Evolutionary conservation across 2,797 vertebrate genomes (phyloP).

Genomic region (Coluber constrictor): DNA sequence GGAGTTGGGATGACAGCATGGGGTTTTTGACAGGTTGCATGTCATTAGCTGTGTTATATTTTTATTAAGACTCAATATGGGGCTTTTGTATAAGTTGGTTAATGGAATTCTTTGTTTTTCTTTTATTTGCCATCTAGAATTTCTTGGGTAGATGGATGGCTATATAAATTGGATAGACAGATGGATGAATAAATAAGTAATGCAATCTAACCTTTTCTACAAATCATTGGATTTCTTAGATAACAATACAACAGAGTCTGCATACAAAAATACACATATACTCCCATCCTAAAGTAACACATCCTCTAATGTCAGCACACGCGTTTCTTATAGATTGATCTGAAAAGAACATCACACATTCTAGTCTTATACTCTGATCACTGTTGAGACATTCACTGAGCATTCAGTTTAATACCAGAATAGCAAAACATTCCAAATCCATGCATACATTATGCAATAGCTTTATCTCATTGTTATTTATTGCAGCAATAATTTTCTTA

Average conservation of each 20-base stretch:
- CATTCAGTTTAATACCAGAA: not conserved
- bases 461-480: constrained; percentile 30
- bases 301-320: not conserved
- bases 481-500: not conserved
- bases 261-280: not conserved
- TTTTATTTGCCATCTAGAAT: not conserved
- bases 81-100: not conserved
- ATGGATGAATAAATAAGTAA: not conserved
- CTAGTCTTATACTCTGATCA: not conserved
- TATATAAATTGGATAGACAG: not conserved
- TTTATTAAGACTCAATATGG: not conserved
- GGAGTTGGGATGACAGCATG: not conserved
- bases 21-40: not conserved
- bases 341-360: constrained; percentile 16
- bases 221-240: not conserved
- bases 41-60: not conserved
- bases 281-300: not conserved
- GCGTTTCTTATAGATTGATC: not conserved
- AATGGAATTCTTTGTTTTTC: not conserved
- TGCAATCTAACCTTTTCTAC: not conserved
- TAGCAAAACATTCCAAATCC: not conserved
- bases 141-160: not conserved
- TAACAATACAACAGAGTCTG: not conserved
- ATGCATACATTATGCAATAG: constrained; percentile 29
- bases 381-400: not conserved